Base-by-base conservation (phyloP, 2,113 vertebrate species). In the Chaetura pelagica region DNA sequence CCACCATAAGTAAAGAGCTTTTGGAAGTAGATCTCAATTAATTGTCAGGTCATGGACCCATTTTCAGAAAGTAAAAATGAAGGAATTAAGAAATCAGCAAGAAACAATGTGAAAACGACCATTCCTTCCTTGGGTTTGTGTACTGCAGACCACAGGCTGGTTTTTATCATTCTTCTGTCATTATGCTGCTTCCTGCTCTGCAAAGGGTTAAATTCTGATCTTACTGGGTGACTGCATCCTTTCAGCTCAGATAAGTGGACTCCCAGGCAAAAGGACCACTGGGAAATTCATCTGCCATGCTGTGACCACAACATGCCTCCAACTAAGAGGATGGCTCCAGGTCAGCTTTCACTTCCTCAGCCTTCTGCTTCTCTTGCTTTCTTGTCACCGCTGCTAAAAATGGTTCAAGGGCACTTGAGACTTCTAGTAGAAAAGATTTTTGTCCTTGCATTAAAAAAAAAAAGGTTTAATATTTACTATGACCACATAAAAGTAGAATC, bases 331-430 rank as follows among this genome's bases (percentile, higher is more conserved):
- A 93, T 7, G 22, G 85, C 90, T 91, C 54, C 64, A 92, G 95
- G 84, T 95, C 87, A 93, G 79, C 66, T 93, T 87, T 89, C 55
- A 32, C 82, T 66, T 90, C 89, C 90, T 95, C 91, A 94, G 85
- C 92, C 54, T 85, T 88, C 82, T 95, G 92, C 67, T 93, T 71
- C 89, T 93, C 69, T 55, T 52, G 79, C 86, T 92, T 90, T 55
- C 95, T 84, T 71, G 40, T 69, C 84, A 63, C 58, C 2, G 30
- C 69, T 91, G 72, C 83, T 89, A 85, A 90, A 96, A 90, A 44
- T 89, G 71, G n/a, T 78, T 87, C 88, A 97, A 95, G 95, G 88
- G 71, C 92, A 96, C 81, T 95, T 89, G 67, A 87, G 78, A 83
- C 75, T 87, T 95, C 18, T 17, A 89, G 61, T 40, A 90, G 73